Evolutionary conservation across 2,797 vertebrate species (phyloP).

Genomic region (Ataeniobius toweri): DNA sequence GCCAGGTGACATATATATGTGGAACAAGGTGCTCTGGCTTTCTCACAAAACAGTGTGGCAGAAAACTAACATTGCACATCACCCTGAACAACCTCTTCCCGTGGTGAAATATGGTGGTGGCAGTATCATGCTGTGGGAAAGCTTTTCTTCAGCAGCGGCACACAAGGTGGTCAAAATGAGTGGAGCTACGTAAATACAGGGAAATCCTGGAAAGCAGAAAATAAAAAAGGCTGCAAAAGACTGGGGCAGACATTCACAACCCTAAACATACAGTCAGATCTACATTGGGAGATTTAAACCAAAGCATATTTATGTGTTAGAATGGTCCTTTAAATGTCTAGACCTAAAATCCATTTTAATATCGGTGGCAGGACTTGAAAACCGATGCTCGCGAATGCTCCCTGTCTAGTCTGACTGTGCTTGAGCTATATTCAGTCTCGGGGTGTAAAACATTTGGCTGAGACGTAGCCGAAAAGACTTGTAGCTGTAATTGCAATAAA

Average conservation of each 20-base stretch:
- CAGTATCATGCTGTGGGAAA: neutral
- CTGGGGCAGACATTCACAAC: neutral
- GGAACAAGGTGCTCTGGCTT: neutral
- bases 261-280: neutral
- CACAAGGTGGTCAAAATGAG: neutral
- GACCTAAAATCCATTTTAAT: no score
- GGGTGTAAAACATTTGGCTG: neutral
- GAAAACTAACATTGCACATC: neutral
- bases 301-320: neutral
- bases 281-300: neutral
- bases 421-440: no score
- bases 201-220: neutral
- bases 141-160: neutral
- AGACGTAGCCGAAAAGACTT: neutral
- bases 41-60: neutral
- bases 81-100: no score
- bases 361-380: no score
- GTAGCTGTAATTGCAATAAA: no score
- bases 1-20: neutral
- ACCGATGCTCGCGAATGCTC: no score
- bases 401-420: no score
- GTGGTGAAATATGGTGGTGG: no score
- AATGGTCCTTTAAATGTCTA: neutral
- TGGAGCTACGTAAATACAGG: no score
- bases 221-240: neutral